Base-by-base conservation (phyloP, 2,797 vertebrate species). In the Hippocampus kuda region DNA sequence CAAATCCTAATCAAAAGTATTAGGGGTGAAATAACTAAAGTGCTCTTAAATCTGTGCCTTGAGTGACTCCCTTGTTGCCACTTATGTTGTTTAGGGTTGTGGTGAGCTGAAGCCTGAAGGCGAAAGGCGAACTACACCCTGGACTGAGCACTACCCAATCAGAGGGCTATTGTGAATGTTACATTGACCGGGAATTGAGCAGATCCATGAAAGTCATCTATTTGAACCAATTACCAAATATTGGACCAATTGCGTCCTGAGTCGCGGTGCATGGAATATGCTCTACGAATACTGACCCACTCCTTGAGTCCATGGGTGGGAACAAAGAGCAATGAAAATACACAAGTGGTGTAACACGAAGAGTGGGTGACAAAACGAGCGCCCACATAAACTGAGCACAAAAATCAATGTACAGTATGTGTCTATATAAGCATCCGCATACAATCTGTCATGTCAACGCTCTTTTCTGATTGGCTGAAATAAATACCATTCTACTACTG, bases 21-120 rank as follows among this genome's bases (percentile, higher is more conserved):
- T 84, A 83, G 85, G 83, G 80, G 79, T 81, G 72, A 76, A 85
- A 9, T 70, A 76, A 81, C 85, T 88, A 88, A 88, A 83, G 84
- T 88, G 89, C 77, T 88, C 83, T 83, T 85, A 88, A 85, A 86
- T 85, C 87, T 75, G 84, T 85, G 81, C 84, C 87, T 82, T 80
- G 76, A 81, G 87, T 80, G 76, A 80, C 79, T 78, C 79, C 80
- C 83, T 84, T 81, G 83, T 82, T 84, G 81, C 82, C 27, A 11
- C 18, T 61, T 20, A 61, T 61, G 27, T 6, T 20, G 27, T 61
- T 38, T 30, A 38, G 59, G 59, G 59, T 24, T 24, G 53, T 24
- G 53, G 2, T 61, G 59, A 61, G 10, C 59, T 61, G 59, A 30
- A 61, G 59, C 59, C 59, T 61, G 27, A 22, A 34, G 59, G 16